phyloP scores from a whole-genome alignment of 2,797 vertebrate genomes.

The Sebastiscus albofasciatus region DNA sequence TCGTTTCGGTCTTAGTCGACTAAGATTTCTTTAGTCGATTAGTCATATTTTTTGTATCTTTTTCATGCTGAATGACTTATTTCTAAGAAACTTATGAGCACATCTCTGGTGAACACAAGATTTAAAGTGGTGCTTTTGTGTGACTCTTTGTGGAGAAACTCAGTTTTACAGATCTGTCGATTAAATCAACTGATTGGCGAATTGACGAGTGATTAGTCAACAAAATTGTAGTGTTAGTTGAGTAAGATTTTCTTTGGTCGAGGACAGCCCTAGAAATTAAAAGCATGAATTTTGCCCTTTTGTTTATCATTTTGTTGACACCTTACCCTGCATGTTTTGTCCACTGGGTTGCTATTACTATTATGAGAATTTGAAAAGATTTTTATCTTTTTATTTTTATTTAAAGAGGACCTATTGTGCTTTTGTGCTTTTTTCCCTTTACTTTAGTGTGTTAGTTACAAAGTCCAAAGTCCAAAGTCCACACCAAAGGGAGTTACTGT shows the following conservation, averaged over 20 bases:
- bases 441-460: too few species aligned
- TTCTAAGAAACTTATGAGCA: neutral
- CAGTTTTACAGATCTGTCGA: too few species aligned
- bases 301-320: neutral
- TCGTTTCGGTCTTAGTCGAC: accelerated
- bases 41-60: neutral
- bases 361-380: neutral
- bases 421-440: too few species aligned
- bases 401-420: too few species aligned
- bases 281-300: neutral
- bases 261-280: neutral
- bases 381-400: neutral
- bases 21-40: neutral
- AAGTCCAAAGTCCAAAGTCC: too few species aligned
- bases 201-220: too few species aligned
- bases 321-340: neutral
- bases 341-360: neutral
- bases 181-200: too few species aligned
- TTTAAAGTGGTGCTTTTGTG: neutral
- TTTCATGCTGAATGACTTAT: neutral
- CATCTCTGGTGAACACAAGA: neutral
- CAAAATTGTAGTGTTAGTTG: too few species aligned
- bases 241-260: too few species aligned
- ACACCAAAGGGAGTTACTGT: too few species aligned
- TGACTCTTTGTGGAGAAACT: too few species aligned